Evolutionary conservation across 2,888 invertebrate genomes (phyloP).

Genomic region (Plebejus argus): DNA sequence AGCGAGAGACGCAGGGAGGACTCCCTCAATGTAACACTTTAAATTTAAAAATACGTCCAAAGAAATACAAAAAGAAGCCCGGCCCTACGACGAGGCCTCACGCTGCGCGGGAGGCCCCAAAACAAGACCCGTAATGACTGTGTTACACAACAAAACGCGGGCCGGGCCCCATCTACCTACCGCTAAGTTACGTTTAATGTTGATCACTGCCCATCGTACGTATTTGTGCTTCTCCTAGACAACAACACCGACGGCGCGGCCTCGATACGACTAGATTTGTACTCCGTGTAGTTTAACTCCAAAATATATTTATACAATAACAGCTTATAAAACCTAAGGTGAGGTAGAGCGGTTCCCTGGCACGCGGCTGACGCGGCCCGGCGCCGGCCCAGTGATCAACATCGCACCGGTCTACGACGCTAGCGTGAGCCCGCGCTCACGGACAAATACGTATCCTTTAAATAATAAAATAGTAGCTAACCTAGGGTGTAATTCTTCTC

Average conservation of each 20-base stretch:
- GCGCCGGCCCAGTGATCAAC: slow-evolving; percentile 70
- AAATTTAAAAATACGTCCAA: slow-evolving; percentile 71
- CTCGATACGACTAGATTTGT: slow-evolving; percentile 59
- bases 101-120: slow-evolving; percentile 62
- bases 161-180: slow-evolving; percentile 74
- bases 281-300: slow-evolving; percentile 68
- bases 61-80: slow-evolving; percentile 63
- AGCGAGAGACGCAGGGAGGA: slow-evolving; percentile 45
- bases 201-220: slow-evolving; percentile 81
- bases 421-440: slow-evolving; percentile 70
- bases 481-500: slow-evolving; percentile 80
- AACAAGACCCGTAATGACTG: slow-evolving; percentile 76
- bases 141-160: slow-evolving; percentile 70
- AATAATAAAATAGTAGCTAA: slow-evolving; percentile 72
- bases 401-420: slow-evolving; percentile 74
- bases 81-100: slow-evolving; percentile 56
- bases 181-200: slow-evolving; percentile 79
- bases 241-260: slow-evolving; percentile 67
- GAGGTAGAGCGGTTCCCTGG: slow-evolving; percentile 76
- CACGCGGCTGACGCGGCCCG: slow-evolving; percentile 42
- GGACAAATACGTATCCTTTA: slow-evolving; percentile 66
- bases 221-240: slow-evolving; percentile 78
- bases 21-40: slow-evolving; percentile 64
- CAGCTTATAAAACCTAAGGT: slow-evolving; percentile 76
- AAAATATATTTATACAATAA: slow-evolving; percentile 78